phyloP scores from a whole-genome alignment of 2,888 invertebrate species.

The Salpingus planirostris region DNA sequence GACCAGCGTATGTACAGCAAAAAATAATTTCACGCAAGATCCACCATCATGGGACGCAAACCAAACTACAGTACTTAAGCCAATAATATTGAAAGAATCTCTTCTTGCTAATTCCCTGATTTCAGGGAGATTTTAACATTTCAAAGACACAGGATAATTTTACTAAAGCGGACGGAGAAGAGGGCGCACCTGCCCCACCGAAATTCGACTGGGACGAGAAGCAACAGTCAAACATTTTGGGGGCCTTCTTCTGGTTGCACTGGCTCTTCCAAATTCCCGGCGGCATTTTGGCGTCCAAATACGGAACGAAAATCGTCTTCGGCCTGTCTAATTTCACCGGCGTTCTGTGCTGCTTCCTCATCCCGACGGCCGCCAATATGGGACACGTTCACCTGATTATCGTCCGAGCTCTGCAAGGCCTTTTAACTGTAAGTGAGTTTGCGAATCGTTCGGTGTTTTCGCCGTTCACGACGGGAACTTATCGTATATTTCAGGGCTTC shows the following conservation, averaged over 20 bases:
- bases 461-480: neutral
- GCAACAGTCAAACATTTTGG: slow-evolving; percentile 48
- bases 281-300: slow-evolving; percentile 56
- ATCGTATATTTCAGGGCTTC: slow-evolving; percentile 44
- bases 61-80: too few species aligned
- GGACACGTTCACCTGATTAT: slow-evolving; percentile 49
- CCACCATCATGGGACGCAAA: too few species aligned
- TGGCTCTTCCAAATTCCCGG: slow-evolving; percentile 65
- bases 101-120: too few species aligned
- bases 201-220: slow-evolving; percentile 56
- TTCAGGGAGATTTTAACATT: too few species aligned
- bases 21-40: neutral
- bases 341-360: slow-evolving; percentile 54
- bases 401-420: slow-evolving; percentile 57
- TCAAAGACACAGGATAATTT: too few species aligned
- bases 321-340: slow-evolving; percentile 57
- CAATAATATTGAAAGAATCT: too few species aligned
- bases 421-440: slow-evolving; percentile 51
- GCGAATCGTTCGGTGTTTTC: neutral
- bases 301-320: slow-evolving; percentile 63
- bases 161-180: too few species aligned
- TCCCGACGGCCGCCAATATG: slow-evolving; percentile 55
- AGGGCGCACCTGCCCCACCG: too few species aligned
- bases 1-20: slow-evolving; percentile 8
- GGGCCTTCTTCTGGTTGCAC: slow-evolving; percentile 66